These are phyloP conservation scores for Drosophila rhopaloa DNA, from an alignment of 1,140 invertebrate genomes.

Conservation along the genomic window DNA sequence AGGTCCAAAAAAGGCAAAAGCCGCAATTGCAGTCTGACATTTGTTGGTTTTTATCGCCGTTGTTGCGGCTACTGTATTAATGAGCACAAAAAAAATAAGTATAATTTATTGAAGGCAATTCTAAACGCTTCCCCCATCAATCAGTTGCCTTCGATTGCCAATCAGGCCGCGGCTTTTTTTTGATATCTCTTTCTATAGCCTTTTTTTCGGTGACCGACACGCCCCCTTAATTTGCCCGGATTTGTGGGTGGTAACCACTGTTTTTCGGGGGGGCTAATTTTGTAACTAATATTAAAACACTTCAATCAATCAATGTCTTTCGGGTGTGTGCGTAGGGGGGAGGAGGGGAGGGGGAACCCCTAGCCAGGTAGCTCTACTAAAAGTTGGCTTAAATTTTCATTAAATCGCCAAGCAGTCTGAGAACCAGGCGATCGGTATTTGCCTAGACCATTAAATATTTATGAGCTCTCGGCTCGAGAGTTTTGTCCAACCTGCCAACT, in stretches of 20 bases:
- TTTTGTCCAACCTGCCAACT: constrained; percentile 53
- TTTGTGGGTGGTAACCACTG: constrained; percentile 45
- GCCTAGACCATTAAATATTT: constrained; percentile 60
- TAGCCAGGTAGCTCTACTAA: constrained; percentile 3
- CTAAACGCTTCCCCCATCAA: constrained; percentile 61
- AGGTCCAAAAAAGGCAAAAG: constrained; percentile 61
- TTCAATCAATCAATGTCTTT: constrained; percentile 58
- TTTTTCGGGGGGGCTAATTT: constrained; percentile 44
- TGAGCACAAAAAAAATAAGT: constrained; percentile 70
- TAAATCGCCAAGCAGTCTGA: constrained; percentile 48
- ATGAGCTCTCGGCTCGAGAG: constrained; percentile 36
- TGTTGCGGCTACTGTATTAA: constrained; percentile 70
- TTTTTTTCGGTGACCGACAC: constrained; percentile 43
- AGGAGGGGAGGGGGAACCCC: not conserved
- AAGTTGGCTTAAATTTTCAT: constrained; percentile 31
- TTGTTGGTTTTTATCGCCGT: constrained; percentile 65
- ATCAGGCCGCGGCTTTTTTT: constrained; percentile 38
- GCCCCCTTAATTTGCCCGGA: constrained; percentile 47
- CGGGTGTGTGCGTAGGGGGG: not conserved
- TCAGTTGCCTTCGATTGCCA: constrained; percentile 48
- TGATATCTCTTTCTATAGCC: constrained; percentile 20
- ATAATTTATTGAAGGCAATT: constrained; percentile 70
- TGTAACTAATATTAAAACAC: constrained; percentile 60
- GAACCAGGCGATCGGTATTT: constrained; percentile 44
- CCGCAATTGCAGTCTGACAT: constrained; percentile 58